Base-by-base conservation (phyloP, 2,888 invertebrate genomes). In the Rhamphomyia laevipes region DNA sequence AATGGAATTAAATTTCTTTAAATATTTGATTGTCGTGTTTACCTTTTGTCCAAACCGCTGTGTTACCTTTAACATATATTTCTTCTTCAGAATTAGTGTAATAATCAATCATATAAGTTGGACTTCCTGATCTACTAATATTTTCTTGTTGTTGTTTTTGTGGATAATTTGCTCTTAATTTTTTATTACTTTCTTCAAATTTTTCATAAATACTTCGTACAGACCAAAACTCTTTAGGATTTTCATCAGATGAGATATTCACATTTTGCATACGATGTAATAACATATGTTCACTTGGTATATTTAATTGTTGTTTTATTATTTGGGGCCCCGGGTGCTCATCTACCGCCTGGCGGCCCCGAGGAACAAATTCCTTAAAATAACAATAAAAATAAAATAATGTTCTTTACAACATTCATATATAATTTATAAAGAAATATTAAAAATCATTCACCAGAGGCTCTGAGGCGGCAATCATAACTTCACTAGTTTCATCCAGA, bases 381-480 rank as follows among this genome's bases (percentile, higher is more conserved):
- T 46, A 17, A 43, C 13, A 43, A 4, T 44, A 44, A 35, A 11
- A 9, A 11, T 30, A 30, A 11, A 11, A 9, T 30, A 30, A 30
- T 11, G 6, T 30, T 30, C 7, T 30, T 30, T 30, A 30, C 30
- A 30, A 30, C 6, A 9, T 30, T 9, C 6, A 30, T 9, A 9
- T 30, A 30, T 9, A 30, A 30, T 30, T 30, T 11, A 30, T 30
- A 30, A 30, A 30, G 30, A 11, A 30, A 30, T 30, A 9, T 30
- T 30, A 11, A 30, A 5, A n/a, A n/a, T 35, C 4, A n/a, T 64
- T 63, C 72, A 86, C 87, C 86, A 86, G 78, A 74, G 88, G 88
- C 76, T 88, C 87, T 73, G 86, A 85, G 75, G 88, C 88, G 78
- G 88, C 86, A 74, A 89, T 88, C 86, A 89, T 89, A 73, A 71